These are phyloP conservation scores for Hippocampus barbouri DNA, from an alignment of 2,113 vertebrate genomes.

Conservation along the genomic window DNA sequence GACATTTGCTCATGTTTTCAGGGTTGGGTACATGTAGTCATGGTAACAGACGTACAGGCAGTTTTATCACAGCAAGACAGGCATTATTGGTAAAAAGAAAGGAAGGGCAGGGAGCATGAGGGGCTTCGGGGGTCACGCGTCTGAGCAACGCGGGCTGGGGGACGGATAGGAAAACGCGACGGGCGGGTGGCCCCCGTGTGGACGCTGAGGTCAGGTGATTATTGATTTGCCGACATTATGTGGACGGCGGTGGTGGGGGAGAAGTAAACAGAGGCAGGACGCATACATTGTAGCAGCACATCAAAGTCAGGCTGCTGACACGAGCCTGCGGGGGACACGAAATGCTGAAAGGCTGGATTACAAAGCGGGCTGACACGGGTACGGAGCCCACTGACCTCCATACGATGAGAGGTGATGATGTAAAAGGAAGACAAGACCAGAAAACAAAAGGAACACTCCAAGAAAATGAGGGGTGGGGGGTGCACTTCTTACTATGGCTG, in stretches of 20 bases:
- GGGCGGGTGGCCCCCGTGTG: slow-evolving; percentile 30
- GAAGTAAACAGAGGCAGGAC: slow-evolving; percentile 46
- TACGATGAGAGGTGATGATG: neutral
- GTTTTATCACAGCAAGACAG: slow-evolving; percentile 62
- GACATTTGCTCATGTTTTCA: slow-evolving; percentile 19
- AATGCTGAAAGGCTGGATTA: slow-evolving; percentile 57
- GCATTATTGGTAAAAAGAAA: slow-evolving; percentile 55
- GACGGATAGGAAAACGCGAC: slow-evolving; percentile 54
- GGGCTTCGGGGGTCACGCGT: slow-evolving; percentile 48
- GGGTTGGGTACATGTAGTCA: slow-evolving; percentile 46
- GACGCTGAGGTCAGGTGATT: slow-evolving; percentile 54
- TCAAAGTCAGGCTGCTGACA: slow-evolving; percentile 63
- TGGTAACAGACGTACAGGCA: slow-evolving; percentile 54
- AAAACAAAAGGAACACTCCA: slow-evolving; percentile 8
- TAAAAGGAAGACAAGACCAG: neutral
- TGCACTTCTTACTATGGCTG: neutral
- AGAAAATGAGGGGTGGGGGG: slow-evolving; percentile 30
- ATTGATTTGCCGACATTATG: slow-evolving; percentile 67
- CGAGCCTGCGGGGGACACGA: slow-evolving; percentile 54
- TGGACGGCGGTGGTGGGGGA: slow-evolving; percentile 35
- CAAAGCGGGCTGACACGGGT: slow-evolving; percentile 21
- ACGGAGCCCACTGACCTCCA: slow-evolving; percentile 29
- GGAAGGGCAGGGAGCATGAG: slow-evolving; percentile 15
- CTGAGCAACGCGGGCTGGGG: slow-evolving; percentile 35
- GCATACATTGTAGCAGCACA: slow-evolving; percentile 65